Percentiles rank a stretch among this genome's conserved stretches.
Conservation (phyloP, 2,797 vertebrate genomes). For the Sebastes flavidus region DNA sequence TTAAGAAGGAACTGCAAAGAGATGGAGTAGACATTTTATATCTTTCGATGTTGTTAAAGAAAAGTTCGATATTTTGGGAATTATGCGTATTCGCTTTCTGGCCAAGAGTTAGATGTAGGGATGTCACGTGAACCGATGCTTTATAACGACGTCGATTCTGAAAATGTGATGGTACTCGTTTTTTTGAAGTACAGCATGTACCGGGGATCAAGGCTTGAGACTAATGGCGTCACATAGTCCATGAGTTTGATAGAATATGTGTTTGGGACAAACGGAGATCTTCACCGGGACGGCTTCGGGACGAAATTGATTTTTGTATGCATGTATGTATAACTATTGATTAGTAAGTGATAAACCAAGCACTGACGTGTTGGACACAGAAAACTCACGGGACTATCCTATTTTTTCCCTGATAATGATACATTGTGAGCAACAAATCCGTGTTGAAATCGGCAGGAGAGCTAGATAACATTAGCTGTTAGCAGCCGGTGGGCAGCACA, state of each 20-base stretch:
- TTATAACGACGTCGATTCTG: rapidly evolving
- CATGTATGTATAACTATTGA: no score
- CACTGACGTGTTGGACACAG: no score
- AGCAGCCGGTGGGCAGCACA: no score
- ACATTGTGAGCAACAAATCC: not conserved
- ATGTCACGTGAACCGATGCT: no score
- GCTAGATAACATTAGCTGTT: no score
- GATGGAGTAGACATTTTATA: not conserved
- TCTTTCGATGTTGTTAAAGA: not conserved
- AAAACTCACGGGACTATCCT: not conserved
- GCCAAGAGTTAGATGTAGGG: no score
- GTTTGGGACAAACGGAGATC: not conserved
- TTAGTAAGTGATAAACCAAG: no score
- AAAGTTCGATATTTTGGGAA: not conserved
- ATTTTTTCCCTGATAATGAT: not conserved
- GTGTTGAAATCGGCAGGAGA: not conserved
- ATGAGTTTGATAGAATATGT: no score
- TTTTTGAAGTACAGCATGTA: not conserved
- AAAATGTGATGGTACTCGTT: no score
- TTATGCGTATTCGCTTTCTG: not conserved
- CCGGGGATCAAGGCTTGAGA: not conserved
- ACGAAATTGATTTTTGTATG: not conserved
- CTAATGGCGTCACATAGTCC: no score
- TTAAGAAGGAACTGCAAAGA: not conserved
- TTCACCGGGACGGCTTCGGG: not conserved